phyloP scores from a whole-genome alignment of 2,888 invertebrate species.

The Acanthosepion lycidas region DNA sequence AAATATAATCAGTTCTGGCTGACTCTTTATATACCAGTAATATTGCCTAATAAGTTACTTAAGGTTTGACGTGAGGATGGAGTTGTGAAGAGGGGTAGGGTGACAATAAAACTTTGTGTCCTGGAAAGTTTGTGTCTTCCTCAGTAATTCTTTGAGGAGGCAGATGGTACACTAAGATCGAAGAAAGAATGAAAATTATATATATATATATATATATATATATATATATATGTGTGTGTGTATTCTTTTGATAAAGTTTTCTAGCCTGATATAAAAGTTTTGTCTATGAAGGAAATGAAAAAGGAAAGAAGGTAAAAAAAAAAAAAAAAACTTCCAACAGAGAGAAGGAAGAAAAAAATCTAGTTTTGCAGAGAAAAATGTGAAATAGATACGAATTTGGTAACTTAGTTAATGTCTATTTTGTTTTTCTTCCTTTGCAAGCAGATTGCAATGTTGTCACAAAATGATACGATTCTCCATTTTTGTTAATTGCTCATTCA shows the following conservation, averaged over 20 bases:
- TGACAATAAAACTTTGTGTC: not conserved
- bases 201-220: not conserved
- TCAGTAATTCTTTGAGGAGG: not conserved
- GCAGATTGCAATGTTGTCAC: not conserved
- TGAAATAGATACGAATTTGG: not conserved
- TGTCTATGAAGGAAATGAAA: not conserved
- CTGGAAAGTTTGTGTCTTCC: not conserved
- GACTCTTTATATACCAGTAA: not conserved
- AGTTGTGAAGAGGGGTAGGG: not conserved
- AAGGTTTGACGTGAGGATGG: not conserved
- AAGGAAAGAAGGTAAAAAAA: not conserved
- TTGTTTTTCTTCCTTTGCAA: not conserved
- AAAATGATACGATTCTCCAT: not conserved
- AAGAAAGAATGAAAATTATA: not conserved
- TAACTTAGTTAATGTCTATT: not conserved
- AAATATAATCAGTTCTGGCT: slow-evolving; percentile 4
- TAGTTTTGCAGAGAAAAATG: not conserved
- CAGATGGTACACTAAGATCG: not conserved
- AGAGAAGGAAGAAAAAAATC: not conserved
- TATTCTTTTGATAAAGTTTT: not conserved
- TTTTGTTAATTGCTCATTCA: not conserved
- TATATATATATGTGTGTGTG: too few relatives aligned
- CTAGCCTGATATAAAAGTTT: not conserved
- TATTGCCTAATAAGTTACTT: slow-evolving; percentile 18
- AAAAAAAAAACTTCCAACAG: too few relatives aligned